These are phyloP conservation scores for Pterocles gutturalis DNA, from an alignment of 2,113 vertebrate species.

Conservation along the genomic window DNA sequence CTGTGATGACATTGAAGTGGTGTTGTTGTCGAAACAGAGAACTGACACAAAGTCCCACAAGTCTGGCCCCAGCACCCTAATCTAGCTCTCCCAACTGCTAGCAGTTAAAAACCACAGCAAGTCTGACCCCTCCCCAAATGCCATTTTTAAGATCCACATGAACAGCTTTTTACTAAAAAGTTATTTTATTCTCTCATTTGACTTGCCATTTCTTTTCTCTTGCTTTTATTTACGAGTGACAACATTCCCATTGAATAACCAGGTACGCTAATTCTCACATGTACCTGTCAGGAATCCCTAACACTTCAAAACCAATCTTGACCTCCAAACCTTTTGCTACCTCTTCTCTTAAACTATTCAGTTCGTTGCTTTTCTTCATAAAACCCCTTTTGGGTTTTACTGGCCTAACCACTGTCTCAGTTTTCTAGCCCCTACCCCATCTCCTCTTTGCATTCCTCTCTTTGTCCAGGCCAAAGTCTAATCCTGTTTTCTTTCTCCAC, in stretches of 20 bases:
- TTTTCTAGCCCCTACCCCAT: neutral
- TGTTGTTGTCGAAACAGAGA: neutral
- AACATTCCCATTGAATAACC: neutral
- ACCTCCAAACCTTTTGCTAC: neutral
- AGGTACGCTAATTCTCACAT: neutral
- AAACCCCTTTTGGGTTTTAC: neutral
- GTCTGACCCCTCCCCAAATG: neutral
- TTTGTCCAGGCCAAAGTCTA: neutral
- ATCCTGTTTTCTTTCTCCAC: neutral
- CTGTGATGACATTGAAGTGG: neutral
- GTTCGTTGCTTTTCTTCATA: neutral
- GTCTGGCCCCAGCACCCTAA: neutral
- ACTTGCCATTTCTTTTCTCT: neutral
- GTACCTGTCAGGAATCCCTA: neutral
- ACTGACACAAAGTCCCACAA: neutral
- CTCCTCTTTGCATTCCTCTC: neutral
- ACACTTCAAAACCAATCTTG: neutral
- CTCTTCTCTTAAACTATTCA: neutral
- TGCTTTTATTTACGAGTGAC: neutral
- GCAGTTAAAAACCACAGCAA: neutral
- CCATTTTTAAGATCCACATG: neutral
- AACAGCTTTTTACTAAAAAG: neutral
- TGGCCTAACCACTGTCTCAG: neutral
- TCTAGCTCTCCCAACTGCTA: neutral
- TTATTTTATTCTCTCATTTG: neutral